Evolutionary conservation across 2,888 invertebrate species (phyloP), one percentile per base, ranked within the genome.

Genomic region (Rhagonycha lutea): DNA sequence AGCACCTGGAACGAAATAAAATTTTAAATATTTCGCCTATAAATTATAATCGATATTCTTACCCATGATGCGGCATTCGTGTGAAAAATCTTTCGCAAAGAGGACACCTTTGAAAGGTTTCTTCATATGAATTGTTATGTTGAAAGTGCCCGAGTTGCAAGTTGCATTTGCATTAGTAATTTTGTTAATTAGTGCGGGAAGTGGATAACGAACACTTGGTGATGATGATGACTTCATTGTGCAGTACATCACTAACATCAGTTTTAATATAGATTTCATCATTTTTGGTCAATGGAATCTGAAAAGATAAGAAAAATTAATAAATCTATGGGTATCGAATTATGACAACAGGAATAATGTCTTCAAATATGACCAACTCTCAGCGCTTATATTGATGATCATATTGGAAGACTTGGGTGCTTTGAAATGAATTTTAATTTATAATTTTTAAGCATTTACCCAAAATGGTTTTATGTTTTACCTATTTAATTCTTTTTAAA

Each of bases 21-120:
- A 65, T 8, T 65, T 62, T 2, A 14, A 65, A 7, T n/a, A 24
- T n/a, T 10, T 18, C 18, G 2, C 14, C 61, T 8, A 26, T 7
- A 24, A 63, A 9, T 14, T 12, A n/a, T n/a, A 11, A 68, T 68
- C 14, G 32, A 70, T 28, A 12, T 61, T 26, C 70, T 84, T 84
- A 88, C 94, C 94, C 83, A 91, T 89, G 11, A 90, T 88, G 28
- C 91, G 89, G 83, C 95, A 95, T 84, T 94, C 94, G 76, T 92
- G 90, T 0, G 93, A 91, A 86, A 94, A 94, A 81, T 94, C 94
- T 86, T 92, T 93, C 78, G 94, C 93, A 83, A 94, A 94, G 32
- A 94, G 88, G 8, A 94, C 86, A 8, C 95, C 95, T 81, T 92
- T 92, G 87, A 95, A 95, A 0, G 92, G 90, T 79, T 89, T 88